Conservation (phyloP, 2,797 vertebrate species). For the Periophthalmus magnuspinnatus region DNA sequence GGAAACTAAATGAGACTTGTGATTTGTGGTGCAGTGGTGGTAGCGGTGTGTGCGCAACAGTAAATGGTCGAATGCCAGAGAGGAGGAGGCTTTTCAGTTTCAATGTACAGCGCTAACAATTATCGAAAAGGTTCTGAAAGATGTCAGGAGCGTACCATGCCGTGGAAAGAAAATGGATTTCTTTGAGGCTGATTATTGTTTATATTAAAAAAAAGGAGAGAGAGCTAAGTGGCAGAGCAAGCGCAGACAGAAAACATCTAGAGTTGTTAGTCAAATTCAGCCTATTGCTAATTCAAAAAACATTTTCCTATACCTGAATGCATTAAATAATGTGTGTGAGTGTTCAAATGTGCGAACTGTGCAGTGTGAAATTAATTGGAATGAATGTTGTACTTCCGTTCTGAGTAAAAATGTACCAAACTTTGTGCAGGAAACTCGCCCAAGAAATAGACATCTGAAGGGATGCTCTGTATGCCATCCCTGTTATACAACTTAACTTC, state of each 20-base stretch:
- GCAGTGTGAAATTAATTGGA: constrained; percentile 8
- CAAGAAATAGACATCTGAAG: constrained; percentile 9
- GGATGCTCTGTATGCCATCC: constrained; percentile 32
- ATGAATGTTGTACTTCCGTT: constrained; percentile 10
- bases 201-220: constrained; percentile 22
- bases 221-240: not conserved
- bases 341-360: constrained; percentile 16
- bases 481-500: constrained; percentile 45
- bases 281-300: not conserved
- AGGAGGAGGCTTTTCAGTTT: constrained; percentile 26
- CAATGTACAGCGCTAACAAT: constrained; percentile 26
- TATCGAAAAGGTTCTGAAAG: constrained; percentile 16
- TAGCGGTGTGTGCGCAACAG: constrained; percentile 15
- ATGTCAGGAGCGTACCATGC: constrained; percentile 11
- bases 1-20: constrained; percentile 70
- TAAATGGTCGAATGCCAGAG: constrained; percentile 18
- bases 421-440: constrained; percentile 21
- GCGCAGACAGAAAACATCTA: not conserved
- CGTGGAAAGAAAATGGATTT: constrained; percentile 10
- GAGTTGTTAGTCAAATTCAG: constrained; percentile 1
- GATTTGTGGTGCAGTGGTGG: constrained; percentile 52
- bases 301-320: constrained; percentile 9
- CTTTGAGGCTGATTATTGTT: constrained; percentile 21
- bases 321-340: constrained; percentile 15
- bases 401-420: constrained; percentile 19